A percentile compares a stretch with the other conserved stretches of the same genome.
These are phyloP conservation scores for Styela clava DNA, from an alignment of 23 tunicate species.

Conservation along the genomic window DNA sequence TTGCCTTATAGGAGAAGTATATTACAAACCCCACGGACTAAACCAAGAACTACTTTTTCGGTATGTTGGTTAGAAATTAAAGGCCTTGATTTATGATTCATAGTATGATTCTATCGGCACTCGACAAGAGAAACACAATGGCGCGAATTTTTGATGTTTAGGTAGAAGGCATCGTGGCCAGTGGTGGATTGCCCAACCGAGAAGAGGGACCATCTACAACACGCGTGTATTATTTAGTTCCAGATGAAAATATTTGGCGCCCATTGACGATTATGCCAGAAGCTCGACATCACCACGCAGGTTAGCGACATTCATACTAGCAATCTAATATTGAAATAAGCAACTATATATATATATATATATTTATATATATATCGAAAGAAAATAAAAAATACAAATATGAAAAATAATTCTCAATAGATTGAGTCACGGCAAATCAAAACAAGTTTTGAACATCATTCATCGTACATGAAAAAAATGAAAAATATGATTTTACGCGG, in stretches of 20 bases:
- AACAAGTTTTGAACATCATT: no score
- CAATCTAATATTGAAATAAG: no score
- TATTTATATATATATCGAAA: no score
- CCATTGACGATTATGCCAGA: constrained; percentile 56
- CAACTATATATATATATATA: no score
- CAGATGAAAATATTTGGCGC: constrained; percentile 46
- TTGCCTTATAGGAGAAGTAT: constrained; percentile 46
- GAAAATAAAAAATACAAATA: no score
- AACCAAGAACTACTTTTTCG: constrained; percentile 33
- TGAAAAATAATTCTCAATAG: no score
- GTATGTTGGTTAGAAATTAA: constrained; percentile 15
- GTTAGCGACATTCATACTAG: constrained; percentile 38
- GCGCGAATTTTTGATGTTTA: no score
- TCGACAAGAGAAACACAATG: no score
- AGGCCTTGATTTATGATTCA: not conserved
- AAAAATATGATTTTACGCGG: no score
- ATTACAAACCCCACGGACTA: constrained; percentile 36
- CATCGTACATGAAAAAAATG: no score
- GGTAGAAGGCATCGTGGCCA: constrained; percentile 43
- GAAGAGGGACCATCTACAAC: constrained; percentile 45
- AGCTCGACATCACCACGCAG: constrained; percentile 80
- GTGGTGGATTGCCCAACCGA: constrained; percentile 61
- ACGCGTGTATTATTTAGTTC: constrained; percentile 24
- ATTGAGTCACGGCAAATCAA: no score
- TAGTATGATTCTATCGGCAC: no score